Percentiles rank a stretch among this genome's conserved stretches.
These are phyloP conservation scores for Podabrus alpinus DNA, from an alignment of 2,888 invertebrate species.

Conservation along the genomic window DNA sequence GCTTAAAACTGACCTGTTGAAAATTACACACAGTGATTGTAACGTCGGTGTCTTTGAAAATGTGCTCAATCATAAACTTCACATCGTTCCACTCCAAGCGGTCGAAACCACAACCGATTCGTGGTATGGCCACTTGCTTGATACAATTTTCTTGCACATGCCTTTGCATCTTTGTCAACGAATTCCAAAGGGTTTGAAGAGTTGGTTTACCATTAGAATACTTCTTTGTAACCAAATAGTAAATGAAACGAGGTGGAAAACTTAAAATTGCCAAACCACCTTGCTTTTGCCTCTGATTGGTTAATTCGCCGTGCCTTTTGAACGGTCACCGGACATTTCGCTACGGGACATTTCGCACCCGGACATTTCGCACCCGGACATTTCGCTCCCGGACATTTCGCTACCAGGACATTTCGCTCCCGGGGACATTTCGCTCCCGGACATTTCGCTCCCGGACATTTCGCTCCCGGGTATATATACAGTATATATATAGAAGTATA, in stretches of 20 bases:
- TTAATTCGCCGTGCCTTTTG: conserved; percentile 47
- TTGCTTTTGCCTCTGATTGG: conserved; percentile 47
- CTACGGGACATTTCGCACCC: no score
- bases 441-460: no score
- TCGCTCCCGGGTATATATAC: no score
- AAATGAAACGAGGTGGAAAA: conserved; percentile 56
- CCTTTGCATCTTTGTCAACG: conserved; percentile 53
- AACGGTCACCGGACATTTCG: no score
- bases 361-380: no score
- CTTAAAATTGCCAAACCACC: conserved; percentile 59
- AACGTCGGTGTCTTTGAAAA: conserved; percentile 58
- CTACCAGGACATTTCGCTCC: no score
- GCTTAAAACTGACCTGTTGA: conserved; percentile 44
- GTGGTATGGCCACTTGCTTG: conserved; percentile 63
- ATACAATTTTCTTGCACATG: conserved; percentile 58
- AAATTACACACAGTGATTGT: conserved; percentile 61
- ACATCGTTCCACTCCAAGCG: conserved; percentile 66
- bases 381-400: no score
- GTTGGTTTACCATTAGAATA: conserved; percentile 59
- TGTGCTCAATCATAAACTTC: conserved; percentile 55
- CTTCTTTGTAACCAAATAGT: conserved; percentile 67
- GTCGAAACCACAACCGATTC: conserved; percentile 71
- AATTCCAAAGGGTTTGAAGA: conserved; percentile 54
- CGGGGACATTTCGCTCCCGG: no score
- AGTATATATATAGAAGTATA: no score